Base-by-base conservation (phyloP, 2,797 vertebrate species). In the Scleropages formosus region DNA sequence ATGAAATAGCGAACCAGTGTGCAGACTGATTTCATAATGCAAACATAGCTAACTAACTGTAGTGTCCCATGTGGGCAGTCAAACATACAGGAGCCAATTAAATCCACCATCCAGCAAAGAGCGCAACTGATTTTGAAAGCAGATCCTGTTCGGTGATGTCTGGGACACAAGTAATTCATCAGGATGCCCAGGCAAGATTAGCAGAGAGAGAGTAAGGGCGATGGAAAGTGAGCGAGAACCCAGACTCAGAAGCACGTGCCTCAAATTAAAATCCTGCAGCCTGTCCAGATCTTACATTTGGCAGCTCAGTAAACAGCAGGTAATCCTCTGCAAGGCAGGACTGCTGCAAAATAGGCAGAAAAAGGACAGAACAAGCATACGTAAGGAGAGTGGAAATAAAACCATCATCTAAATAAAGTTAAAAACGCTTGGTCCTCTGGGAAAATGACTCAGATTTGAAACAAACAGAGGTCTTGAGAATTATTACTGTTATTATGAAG, bases 321-420 rank as follows among this genome's bases (percentile, higher is more conserved):
- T 78, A 79, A 84, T 82, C 83, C 79, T 77, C 80, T 46, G 59
- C 39, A n/a, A 69, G 20, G 24, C 53, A 49, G 51, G 8, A 8
- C 16, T 22, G 59, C n/a, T 24, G 49, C 15, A 16, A 31, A 27
- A 56, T 4, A 18, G 74, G 49, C 4, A 18, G 74, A 49, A 26
- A 72, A 74, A 77, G 26, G 49, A 46, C 24, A 22, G 13, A 13
- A 31, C 12, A 27, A 39, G 68, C 49, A 8, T 77, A 82, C 68
- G 67, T 82, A 83, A 80, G 81, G 82, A 77, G 76, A 80, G 78
- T 78, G 80, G 69, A 87, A 89, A 86, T 77, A 85, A 78, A 87
- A 89, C 87, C 82, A 78, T 85, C 84, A 81, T 60, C 75, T 78
- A 84, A 88, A 89, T 86, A 77, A 86, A 84, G 82, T 87, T 80